Base-by-base conservation (phyloP, 2,113 vertebrate species). In the Colistium nudipinnis region DNA sequence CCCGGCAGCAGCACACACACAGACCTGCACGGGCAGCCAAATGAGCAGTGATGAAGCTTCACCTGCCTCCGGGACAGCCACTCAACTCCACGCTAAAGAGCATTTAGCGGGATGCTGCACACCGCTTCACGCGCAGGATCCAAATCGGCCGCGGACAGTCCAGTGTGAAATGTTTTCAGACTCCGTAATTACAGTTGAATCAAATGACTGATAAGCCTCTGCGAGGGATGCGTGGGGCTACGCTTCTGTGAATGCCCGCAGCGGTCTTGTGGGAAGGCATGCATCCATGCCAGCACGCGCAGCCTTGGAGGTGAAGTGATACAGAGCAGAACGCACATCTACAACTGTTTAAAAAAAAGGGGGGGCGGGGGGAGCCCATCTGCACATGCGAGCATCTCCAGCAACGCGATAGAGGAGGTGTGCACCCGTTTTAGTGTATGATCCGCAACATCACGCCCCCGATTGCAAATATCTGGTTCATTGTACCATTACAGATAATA, bases 41-140 rank as follows among this genome's bases (percentile, higher is more conserved):
- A 78, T 53, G 63, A 73, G 39, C 69, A 24, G 57, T n/a, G 61
- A 64, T 49, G 56, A 70, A 57, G 56, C 70, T 72, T 20, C 11
- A 44, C 27, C 33, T 13, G 75, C 82, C 80, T 51, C 57, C 10
- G 61, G 78, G 54, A 4, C 77, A 67, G 10, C 3, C 53, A 52
- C 55, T 45, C 56, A 53, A 47, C 59, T 52, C 1, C n/a, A 57
- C 8, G 25, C 4, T 59, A 64, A 72, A 56, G 54, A 53, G 57
- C 70, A 30, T 76, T 71, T 53, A 62, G 31, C 19, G 6, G 7
- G 71, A n/a, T 10, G 2, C 20, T 52, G 57, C 60, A 36, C 33
- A 2, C 43, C 9, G 17, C 31, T 65, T n/a, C 20, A 16, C 13
- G 3, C 6, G 19, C 28, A 8, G 9, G 17, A 11, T 4, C 59